A percentile compares a stretch with the other conserved stretches of the same genome.
phyloP scores from a whole-genome alignment of 2,113 vertebrate species.

The Myotis davidii region DNA sequence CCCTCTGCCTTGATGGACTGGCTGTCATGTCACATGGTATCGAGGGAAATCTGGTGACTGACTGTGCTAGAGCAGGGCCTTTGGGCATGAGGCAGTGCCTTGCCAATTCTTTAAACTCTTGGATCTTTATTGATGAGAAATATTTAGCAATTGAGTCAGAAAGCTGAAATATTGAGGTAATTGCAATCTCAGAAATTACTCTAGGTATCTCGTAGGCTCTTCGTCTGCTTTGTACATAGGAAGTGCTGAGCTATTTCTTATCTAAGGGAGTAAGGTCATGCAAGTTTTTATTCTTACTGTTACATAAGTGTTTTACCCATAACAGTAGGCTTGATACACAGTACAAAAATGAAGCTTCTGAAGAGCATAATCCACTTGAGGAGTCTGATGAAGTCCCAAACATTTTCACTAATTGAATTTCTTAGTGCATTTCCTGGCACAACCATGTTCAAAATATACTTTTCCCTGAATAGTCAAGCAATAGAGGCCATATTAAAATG shows the following conservation, averaged over 20 bases:
- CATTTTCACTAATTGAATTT: background rate
- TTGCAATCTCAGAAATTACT: background rate
- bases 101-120: background rate
- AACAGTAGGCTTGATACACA: background rate
- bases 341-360: background rate
- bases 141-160: background rate
- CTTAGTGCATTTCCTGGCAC: background rate
- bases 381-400: background rate
- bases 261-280: background rate
- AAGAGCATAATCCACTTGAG: background rate
- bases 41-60: background rate
- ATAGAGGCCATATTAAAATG: background rate
- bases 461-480: background rate
- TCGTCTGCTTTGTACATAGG: background rate
- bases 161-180: background rate
- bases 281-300: background rate
- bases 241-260: background rate
- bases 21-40: background rate
- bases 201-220: background rate
- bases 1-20: background rate
- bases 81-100: background rate
- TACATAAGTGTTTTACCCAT: background rate
- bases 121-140: background rate
- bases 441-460: background rate
- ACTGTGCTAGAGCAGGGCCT: background rate